Conservation (phyloP, 2,113 vertebrate genomes). For the Gadus macrocephalus region DNA sequence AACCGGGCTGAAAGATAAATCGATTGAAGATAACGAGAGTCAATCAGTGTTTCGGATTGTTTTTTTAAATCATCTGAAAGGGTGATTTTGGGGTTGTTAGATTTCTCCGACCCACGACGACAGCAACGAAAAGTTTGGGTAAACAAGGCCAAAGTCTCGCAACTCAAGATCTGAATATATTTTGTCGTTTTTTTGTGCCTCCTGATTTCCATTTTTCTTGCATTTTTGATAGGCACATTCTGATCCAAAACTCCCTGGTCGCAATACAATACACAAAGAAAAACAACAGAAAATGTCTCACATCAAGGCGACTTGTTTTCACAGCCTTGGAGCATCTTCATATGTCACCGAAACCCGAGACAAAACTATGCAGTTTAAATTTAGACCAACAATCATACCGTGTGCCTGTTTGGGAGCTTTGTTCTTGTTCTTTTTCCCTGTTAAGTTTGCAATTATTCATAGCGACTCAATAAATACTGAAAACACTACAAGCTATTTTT, state of each 20-base stretch:
- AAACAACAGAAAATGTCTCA: constrained; percentile 47
- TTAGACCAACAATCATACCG: constrained; percentile 51
- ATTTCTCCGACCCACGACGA: too few species aligned
- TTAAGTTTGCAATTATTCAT: constrained; percentile 22
- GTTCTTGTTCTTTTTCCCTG: constrained; percentile 46
- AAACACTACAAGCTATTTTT: constrained; percentile 28
- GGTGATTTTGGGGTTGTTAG: too few species aligned
- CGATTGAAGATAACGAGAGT: constrained; percentile 17
- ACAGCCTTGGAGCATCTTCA: constrained; percentile 48
- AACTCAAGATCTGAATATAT: too few species aligned
- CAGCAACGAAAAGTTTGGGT: too few species aligned
- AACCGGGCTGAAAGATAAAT: constrained; percentile 54
- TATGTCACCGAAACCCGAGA: constrained; percentile 37
- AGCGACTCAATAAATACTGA: constrained; percentile 36
- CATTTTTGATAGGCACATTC: too few species aligned
- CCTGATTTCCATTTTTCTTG: too few species aligned
- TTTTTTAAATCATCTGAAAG: too few species aligned
- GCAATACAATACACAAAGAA: constrained; percentile 8
- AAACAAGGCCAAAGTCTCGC: too few species aligned
- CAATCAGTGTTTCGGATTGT: constrained; percentile 38
- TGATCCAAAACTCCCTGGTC: constrained; percentile 29
- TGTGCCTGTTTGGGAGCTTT: constrained; percentile 35
- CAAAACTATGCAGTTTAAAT: constrained; percentile 57
- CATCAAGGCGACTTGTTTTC: constrained; percentile 35
- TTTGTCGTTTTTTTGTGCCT: too few species aligned